phyloP scores from a whole-genome alignment of 2,888 invertebrate genomes.

The Oligia fasciuncula region DNA sequence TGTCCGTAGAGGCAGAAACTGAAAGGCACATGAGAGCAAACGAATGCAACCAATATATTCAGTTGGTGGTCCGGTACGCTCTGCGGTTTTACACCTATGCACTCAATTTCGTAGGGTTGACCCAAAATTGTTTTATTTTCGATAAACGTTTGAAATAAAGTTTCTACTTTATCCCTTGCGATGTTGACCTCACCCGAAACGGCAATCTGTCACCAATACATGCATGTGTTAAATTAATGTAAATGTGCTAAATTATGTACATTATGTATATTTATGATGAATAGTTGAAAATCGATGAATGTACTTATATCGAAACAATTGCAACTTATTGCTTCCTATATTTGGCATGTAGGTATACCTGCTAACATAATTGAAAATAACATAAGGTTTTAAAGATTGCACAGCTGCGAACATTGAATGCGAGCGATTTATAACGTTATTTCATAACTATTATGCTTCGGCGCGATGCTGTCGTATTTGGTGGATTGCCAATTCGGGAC shows the following conservation, averaged over 20 bases:
- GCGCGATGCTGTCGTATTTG: slow-evolving; percentile 44
- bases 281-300: slow-evolving; percentile 1
- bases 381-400: slow-evolving; percentile 24
- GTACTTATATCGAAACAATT: neutral
- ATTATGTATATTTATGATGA: neutral
- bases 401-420: slow-evolving; percentile 50
- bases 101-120: slow-evolving; percentile 28
- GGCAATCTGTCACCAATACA: neutral
- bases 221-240: no score
- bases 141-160: neutral
- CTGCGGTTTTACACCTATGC: slow-evolving; percentile 54
- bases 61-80: slow-evolving; percentile 30
- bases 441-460: slow-evolving; percentile 54
- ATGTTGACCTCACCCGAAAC: no score
- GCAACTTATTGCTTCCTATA: neutral
- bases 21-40: slow-evolving; percentile 15
- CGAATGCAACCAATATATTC: slow-evolving; percentile 31
- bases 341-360: neutral
- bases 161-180: neutral
- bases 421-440: slow-evolving; percentile 52
- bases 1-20: neutral
- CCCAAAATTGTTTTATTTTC: neutral
- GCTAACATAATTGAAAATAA: slow-evolving; percentile 14
- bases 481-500: slow-evolving; percentile 46
- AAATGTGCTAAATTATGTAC: no score